Evolutionary conservation across 2,888 invertebrate species (phyloP).

Genomic region (Halocaridina rubra): DNA sequence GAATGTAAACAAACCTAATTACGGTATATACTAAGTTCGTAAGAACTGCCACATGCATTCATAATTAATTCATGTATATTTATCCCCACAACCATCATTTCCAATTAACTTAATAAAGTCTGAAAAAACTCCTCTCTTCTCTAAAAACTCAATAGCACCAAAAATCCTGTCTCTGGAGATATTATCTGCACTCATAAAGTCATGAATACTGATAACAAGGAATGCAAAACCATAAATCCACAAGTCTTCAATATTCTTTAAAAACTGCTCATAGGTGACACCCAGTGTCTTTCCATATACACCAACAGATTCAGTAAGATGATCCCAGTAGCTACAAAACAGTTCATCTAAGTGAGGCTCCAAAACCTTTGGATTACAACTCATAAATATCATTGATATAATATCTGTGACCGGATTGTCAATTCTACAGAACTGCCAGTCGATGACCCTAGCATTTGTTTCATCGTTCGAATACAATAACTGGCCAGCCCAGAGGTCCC

Average conservation of each 20-base stretch:
- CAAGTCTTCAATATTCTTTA: not conserved
- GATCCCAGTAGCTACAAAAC: slow-evolving; percentile 1
- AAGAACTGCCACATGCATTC: too few species aligned
- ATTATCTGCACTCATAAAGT: not conserved
- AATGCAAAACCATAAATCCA: slow-evolving; percentile 15
- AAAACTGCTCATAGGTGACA: not conserved
- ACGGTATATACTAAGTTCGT: too few species aligned
- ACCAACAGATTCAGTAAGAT: not conserved
- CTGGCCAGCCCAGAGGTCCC: slow-evolving; percentile 37
- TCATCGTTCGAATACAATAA: slow-evolving; percentile 11
- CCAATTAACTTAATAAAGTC: too few species aligned
- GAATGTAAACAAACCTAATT: too few species aligned
- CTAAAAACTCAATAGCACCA: not conserved
- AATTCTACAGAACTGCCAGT: slow-evolving; percentile 26
- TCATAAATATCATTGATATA: slow-evolving; percentile 19
- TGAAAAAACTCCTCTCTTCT: not conserved
- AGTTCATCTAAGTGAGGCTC: slow-evolving; percentile 10
- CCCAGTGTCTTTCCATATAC: not conserved
- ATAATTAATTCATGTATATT: too few species aligned
- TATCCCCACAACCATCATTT: too few species aligned
- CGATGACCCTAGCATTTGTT: not conserved
- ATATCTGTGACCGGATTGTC: slow-evolving; percentile 1
- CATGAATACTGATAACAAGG: not conserved
- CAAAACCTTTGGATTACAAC: not conserved
- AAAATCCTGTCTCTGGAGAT: not conserved